These are phyloP conservation scores for Chrysomallon squamiferum DNA, from an alignment of 1,140 invertebrate genomes.

Conservation along the genomic window DNA sequence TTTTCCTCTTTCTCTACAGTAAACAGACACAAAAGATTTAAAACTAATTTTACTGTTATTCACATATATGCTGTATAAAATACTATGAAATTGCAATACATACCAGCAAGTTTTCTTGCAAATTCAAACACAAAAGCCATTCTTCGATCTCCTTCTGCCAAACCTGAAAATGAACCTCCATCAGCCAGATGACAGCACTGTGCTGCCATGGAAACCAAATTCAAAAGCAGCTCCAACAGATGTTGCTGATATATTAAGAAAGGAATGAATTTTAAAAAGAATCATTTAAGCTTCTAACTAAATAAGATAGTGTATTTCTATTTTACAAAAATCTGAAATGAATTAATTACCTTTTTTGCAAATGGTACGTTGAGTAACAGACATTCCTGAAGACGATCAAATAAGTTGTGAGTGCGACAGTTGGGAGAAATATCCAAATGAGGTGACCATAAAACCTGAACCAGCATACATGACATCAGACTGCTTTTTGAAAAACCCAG, in stretches of 20 bases:
- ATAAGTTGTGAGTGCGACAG: constrained; percentile 1
- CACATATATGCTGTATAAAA: too few species aligned
- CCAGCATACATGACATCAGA: constrained; percentile 5
- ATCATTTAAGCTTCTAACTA: too few species aligned
- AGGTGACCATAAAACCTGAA: constrained; percentile 17
- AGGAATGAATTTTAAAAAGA: too few species aligned
- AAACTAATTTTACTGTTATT: too few species aligned
- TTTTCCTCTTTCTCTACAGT: too few species aligned
- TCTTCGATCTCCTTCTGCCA: background rate
- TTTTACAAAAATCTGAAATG: too few species aligned
- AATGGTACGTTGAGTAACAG: background rate
- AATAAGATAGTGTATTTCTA: too few species aligned
- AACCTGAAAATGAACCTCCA: background rate
- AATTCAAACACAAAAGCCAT: background rate
- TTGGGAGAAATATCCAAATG: constrained; percentile 13
- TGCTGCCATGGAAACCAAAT: constrained; percentile 14
- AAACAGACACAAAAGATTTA: too few species aligned
- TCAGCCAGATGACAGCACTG: constrained; percentile 16
- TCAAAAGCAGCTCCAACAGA: constrained; percentile 9
- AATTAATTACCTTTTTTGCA: too few species aligned
- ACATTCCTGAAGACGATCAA: constrained; percentile 6
- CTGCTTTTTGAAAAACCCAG: too few species aligned
- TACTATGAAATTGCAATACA: too few species aligned
- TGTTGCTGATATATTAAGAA: background rate
- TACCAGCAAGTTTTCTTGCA: background rate